Conservation (phyloP, 2,888 invertebrate species). For the Athripsodes cinereus region DNA sequence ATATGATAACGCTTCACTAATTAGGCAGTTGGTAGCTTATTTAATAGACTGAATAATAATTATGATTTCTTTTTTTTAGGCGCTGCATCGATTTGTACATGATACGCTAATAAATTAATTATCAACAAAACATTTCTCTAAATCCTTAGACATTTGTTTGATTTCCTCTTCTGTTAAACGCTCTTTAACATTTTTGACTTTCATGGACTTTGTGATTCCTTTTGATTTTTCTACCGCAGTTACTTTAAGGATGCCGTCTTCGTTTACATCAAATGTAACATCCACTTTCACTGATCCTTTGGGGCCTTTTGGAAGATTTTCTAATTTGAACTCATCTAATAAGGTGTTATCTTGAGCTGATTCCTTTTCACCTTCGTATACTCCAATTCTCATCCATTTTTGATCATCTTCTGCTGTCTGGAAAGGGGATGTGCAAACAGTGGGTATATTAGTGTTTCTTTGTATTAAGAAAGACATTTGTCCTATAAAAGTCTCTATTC, state of each 20-base stretch:
- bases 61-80: too few species aligned
- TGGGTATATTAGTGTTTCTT: slow-evolving; percentile 97
- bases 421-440: slow-evolving; percentile 99
- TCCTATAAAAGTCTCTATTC: slow-evolving; percentile 99
- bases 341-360: slow-evolving; percentile 99
- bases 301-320: slow-evolving; percentile 93
- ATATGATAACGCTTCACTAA: too few species aligned
- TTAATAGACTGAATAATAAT: too few species aligned
- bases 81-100: too few species aligned
- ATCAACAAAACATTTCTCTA: slow-evolving; percentile 98
- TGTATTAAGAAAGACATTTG: slow-evolving; percentile 99
- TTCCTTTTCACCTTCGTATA: slow-evolving; percentile 95
- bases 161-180: slow-evolving; percentile 96
- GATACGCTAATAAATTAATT: too few species aligned
- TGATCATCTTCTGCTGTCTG: slow-evolving; percentile 99
- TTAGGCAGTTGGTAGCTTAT: too few species aligned
- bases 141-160: slow-evolving; percentile 98
- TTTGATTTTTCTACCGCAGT: slow-evolving; percentile 99
- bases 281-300: slow-evolving; percentile 92
- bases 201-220: slow-evolving; percentile 97
- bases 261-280: slow-evolving; percentile 92
- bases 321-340: slow-evolving; percentile 96
- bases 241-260: slow-evolving; percentile 89
- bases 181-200: slow-evolving; percentile 98
- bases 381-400: slow-evolving; percentile 95